A percentile compares a stretch with the other conserved stretches of the same genome.
Conservation (phyloP, 2,797 vertebrate species). For the Huso huso region DNA sequence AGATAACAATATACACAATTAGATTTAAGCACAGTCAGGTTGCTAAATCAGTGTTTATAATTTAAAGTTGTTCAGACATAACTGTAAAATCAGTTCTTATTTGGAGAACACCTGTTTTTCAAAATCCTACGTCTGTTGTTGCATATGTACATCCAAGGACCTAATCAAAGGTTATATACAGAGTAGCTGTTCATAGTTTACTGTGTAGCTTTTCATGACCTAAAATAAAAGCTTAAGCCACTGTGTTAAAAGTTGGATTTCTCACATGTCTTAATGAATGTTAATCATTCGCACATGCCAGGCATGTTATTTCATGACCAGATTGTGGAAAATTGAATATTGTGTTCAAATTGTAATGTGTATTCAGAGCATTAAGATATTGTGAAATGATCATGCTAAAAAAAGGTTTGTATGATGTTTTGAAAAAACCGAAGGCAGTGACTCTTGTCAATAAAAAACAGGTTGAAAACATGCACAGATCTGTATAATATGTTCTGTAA, state of each 20-base stretch:
- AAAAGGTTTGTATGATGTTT: too few relatives aligned
- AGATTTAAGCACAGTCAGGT: too few relatives aligned
- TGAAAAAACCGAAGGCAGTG: too few relatives aligned
- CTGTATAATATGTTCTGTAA: too few relatives aligned
- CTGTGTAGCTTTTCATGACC: constrained; percentile 15
- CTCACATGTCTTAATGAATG: constrained; percentile 43
- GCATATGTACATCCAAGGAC: constrained; percentile 73
- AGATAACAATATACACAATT: too few relatives aligned
- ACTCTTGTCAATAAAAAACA: too few relatives aligned
- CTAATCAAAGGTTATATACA: constrained; percentile 21
- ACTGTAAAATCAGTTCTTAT: constrained; percentile 72
- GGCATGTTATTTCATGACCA: constrained; percentile 36
- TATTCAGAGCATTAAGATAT: too few relatives aligned
- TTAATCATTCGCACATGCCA: constrained; percentile 52
- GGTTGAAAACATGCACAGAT: too few relatives aligned
- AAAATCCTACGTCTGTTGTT: constrained; percentile 65
- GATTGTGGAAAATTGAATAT: neutral
- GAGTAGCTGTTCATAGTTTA: neutral
- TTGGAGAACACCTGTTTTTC: constrained; percentile 73
- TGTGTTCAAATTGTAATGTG: neutral
- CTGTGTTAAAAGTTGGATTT: constrained; percentile 49
- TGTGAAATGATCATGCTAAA: too few relatives aligned
- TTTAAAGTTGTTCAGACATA: constrained; percentile 72
- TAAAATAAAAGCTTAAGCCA: constrained; percentile 30
- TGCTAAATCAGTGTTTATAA: constrained; percentile 66